These are phyloP conservation scores for Anoura caudifer DNA, from an alignment of 2,113 vertebrate genomes.

Conservation along the genomic window DNA sequence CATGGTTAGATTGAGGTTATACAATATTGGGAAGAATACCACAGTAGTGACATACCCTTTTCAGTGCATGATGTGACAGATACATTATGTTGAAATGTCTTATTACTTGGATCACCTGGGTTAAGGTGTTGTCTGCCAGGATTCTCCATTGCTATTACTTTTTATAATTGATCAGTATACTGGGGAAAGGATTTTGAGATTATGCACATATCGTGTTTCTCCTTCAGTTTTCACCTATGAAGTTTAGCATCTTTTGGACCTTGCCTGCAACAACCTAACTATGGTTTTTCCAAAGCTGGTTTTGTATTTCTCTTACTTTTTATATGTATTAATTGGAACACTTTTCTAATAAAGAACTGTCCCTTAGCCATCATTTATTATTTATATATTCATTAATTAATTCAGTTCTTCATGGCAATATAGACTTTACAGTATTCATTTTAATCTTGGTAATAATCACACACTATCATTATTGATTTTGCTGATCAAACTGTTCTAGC, in stretches of 20 bases:
- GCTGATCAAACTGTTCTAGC: background rate
- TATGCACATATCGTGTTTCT: background rate
- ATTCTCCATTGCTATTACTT: background rate
- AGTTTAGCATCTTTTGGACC: background rate
- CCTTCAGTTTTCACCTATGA: constrained; percentile 16
- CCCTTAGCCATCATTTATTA: background rate
- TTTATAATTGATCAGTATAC: background rate
- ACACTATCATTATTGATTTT: constrained; percentile 11
- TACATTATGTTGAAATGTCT: background rate
- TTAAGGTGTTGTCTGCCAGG: background rate
- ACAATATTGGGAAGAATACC: background rate
- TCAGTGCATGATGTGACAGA: background rate
- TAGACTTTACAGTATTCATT: background rate
- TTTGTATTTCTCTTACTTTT: background rate
- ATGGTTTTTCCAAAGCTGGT: background rate
- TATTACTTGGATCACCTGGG: background rate
- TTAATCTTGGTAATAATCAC: background rate
- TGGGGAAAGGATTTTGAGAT: background rate
- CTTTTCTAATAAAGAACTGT: background rate
- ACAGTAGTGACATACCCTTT: background rate
- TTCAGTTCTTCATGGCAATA: background rate
- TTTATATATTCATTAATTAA: constrained; percentile 10
- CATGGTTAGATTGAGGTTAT: background rate
- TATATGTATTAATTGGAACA: constrained; percentile 22
- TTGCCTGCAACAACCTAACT: background rate